phyloP scores from a whole-genome alignment of 1,140 invertebrate species.

The Bacillus rossius region DNA sequence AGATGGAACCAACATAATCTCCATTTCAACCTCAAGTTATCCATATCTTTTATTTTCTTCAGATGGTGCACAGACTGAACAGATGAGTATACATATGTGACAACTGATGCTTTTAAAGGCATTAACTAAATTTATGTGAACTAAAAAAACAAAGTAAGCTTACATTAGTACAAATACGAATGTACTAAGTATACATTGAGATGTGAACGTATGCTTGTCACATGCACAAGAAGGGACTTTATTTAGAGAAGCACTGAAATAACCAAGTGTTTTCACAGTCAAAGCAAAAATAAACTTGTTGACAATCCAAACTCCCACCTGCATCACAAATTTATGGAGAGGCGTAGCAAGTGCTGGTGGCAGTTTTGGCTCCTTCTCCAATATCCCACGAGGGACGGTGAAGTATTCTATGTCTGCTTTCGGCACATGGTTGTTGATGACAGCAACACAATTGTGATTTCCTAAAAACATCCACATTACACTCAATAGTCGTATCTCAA shows the following conservation, averaged over 20 bases:
- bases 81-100: too few relatives aligned
- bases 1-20: too few relatives aligned
- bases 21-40: too few relatives aligned
- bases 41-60: too few relatives aligned
- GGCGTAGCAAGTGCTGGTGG: slow-evolving; percentile 63
- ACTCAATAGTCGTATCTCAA: background rate
- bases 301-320: too few relatives aligned
- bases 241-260: too few relatives aligned
- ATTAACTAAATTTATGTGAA: too few relatives aligned
- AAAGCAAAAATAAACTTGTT: too few relatives aligned
- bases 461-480: slow-evolving; percentile 32
- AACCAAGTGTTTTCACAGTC: too few relatives aligned
- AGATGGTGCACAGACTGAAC: too few relatives aligned
- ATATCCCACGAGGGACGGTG: slow-evolving; percentile 61
- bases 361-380: slow-evolving; percentile 75
- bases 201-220: background rate
- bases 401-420: slow-evolving; percentile 81
- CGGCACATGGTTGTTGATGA: slow-evolving; percentile 93
- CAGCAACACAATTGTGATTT: slow-evolving; percentile 73
- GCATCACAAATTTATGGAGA: slow-evolving; percentile 83
- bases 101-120: too few relatives aligned
- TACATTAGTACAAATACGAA: background rate
- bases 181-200: background rate
- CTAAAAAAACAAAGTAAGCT: background rate
- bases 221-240: background rate